These are phyloP conservation scores for Himantopus leucocephalus DNA, from an alignment of 2,113 vertebrate species.

Conservation along the genomic window DNA sequence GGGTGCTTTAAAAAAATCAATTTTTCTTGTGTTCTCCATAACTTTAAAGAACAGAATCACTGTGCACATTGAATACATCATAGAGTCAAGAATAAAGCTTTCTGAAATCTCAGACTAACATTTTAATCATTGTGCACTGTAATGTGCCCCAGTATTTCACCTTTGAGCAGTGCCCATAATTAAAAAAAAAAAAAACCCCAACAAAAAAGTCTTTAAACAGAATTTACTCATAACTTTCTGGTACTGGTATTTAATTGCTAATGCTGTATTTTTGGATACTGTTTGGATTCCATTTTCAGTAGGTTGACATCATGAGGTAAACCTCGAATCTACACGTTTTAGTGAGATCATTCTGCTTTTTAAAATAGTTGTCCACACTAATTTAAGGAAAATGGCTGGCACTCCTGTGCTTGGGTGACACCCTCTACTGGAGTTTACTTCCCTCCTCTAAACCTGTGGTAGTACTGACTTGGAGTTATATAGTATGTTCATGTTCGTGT, in stretches of 20 bases:
- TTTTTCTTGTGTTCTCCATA: not conserved
- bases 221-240: not conserved
- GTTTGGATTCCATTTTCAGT: not conserved
- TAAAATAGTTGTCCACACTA: not conserved
- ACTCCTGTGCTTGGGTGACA: not conserved
- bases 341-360: not conserved
- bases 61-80: not conserved
- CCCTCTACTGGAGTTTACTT: not conserved
- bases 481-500: not conserved
- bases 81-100: not conserved
- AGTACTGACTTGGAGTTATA: not conserved
- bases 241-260: not conserved
- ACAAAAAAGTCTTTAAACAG: not conserved
- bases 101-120: not conserved
- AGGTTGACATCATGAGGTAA: not conserved
- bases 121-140: not conserved
- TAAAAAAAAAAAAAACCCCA: not conserved
- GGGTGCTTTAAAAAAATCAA: not conserved
- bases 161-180: not conserved
- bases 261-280: not conserved
- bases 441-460: not conserved
- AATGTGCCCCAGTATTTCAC: not conserved
- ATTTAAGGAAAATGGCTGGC: not conserved
- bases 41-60: not conserved
- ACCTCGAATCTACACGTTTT: fast-evolving